These are phyloP conservation scores for Boleophthalmus pectinirostris DNA, from an alignment of 2,113 vertebrate genomes.

Conservation along the genomic window DNA sequence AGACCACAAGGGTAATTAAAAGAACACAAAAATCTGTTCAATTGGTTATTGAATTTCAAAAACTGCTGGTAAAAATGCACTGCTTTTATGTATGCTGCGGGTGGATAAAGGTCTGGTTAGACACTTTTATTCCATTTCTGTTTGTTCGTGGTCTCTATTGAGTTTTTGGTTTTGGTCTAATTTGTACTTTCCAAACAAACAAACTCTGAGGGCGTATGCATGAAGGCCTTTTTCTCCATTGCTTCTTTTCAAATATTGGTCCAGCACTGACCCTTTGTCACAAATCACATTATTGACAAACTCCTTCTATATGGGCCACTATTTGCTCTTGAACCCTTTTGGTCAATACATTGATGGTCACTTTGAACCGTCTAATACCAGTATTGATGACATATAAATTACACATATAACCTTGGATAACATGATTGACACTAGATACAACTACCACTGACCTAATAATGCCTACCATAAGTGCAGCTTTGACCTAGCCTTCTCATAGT, in stretches of 20 bases:
- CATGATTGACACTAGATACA: background rate
- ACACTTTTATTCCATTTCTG: background rate
- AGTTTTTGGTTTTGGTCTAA: background rate
- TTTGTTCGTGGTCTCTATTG: background rate
- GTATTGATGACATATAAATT: background rate
- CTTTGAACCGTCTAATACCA: background rate
- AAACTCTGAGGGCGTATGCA: background rate
- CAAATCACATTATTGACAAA: background rate
- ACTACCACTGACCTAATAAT: background rate
- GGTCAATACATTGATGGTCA: background rate
- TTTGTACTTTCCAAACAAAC: background rate
- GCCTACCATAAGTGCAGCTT: background rate
- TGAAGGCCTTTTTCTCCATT: background rate
- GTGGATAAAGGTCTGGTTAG: background rate
- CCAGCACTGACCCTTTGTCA: background rate
- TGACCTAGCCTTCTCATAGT: background rate
- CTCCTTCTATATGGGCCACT: background rate
- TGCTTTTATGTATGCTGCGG: too few relatives aligned
- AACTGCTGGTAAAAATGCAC: too few relatives aligned
- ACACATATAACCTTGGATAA: background rate
- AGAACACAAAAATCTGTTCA: too few relatives aligned
- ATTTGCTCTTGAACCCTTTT: background rate
- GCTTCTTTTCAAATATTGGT: background rate
- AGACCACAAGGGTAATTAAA: too few relatives aligned
- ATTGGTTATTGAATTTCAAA: too few relatives aligned